Percentiles rank a stretch among this genome's conserved stretches.
Evolutionary conservation across 1,140 invertebrate genomes (phyloP).

Genomic region (Mylabris phalerata): DNA sequence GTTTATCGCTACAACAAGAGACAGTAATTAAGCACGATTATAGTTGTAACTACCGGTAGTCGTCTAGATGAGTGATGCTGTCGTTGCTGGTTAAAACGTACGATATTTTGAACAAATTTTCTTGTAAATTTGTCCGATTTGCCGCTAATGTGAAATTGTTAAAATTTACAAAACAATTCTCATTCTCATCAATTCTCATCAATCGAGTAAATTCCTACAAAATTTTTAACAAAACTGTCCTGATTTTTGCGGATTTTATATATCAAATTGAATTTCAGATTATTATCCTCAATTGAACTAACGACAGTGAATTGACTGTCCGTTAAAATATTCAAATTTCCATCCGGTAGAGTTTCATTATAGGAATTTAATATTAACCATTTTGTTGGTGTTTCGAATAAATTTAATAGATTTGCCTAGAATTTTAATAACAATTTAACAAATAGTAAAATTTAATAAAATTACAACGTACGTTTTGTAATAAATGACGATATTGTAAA

Average conservation of each 20-base stretch:
- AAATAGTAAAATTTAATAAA: too few relatives aligned
- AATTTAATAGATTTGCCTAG: background rate
- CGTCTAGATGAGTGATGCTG: too few relatives aligned
- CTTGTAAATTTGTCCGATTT: too few relatives aligned
- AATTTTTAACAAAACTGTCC: background rate
- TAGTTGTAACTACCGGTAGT: too few relatives aligned
- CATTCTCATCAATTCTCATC: background rate
- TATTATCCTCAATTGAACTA: background rate
- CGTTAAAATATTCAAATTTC: background rate
- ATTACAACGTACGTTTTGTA: too few relatives aligned
- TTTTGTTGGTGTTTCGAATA: background rate
- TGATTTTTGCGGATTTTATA: background rate
- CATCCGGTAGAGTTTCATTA: background rate
- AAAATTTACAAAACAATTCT: too few relatives aligned
- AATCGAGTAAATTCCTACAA: background rate
- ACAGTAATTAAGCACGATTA: background rate
- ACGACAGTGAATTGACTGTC: constrained; percentile 1
- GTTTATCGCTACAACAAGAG: constrained; percentile 40
- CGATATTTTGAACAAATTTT: too few relatives aligned
- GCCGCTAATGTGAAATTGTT: too few relatives aligned
- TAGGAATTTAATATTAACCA: constrained; percentile 1
- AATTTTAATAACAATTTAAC: background rate
- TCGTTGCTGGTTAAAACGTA: too few relatives aligned
- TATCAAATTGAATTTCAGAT: background rate
- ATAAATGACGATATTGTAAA: too few relatives aligned